phyloP scores from a whole-genome alignment of 2,888 invertebrate genomes.

The Polydrusus cervinus region DNA sequence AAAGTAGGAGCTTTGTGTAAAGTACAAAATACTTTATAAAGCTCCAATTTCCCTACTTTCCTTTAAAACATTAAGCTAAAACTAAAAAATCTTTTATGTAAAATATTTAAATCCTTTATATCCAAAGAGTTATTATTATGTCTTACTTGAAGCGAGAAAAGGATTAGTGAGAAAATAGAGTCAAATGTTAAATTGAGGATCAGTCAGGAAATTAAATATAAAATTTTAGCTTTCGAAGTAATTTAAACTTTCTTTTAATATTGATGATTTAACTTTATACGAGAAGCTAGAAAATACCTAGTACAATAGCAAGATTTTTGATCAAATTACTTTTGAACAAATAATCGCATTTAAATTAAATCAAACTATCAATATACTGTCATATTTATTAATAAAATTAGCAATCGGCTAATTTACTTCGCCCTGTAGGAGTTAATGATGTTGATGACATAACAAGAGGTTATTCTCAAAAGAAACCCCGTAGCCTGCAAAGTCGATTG shows the following conservation, averaged over 20 bases:
- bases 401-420: too few species aligned
- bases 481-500: too few species aligned
- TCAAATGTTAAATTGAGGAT: slow-evolving; percentile 70
- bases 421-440: too few species aligned
- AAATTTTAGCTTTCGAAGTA: slow-evolving; percentile 27
- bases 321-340: too few species aligned
- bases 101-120: slow-evolving; percentile 48
- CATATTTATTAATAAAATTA: too few species aligned
- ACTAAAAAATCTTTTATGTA: slow-evolving; percentile 49
- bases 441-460: too few species aligned
- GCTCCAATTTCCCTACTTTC: slow-evolving; percentile 27
- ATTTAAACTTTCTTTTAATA: slow-evolving; percentile 12
- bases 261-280: too few species aligned
- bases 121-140: slow-evolving; percentile 50
- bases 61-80: slow-evolving; percentile 41
- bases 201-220: slow-evolving; percentile 60
- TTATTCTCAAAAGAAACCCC: too few species aligned
- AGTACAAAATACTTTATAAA: slow-evolving; percentile 13
- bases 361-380: too few species aligned
- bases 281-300: too few species aligned
- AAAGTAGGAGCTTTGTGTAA: slow-evolving; percentile 35
- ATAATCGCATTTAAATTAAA: too few species aligned
- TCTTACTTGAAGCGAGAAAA: slow-evolving; percentile 49
- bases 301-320: too few species aligned
- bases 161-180: slow-evolving; percentile 58